Conservation (phyloP, 2,888 invertebrate genomes). For the Julus scanicus region DNA sequence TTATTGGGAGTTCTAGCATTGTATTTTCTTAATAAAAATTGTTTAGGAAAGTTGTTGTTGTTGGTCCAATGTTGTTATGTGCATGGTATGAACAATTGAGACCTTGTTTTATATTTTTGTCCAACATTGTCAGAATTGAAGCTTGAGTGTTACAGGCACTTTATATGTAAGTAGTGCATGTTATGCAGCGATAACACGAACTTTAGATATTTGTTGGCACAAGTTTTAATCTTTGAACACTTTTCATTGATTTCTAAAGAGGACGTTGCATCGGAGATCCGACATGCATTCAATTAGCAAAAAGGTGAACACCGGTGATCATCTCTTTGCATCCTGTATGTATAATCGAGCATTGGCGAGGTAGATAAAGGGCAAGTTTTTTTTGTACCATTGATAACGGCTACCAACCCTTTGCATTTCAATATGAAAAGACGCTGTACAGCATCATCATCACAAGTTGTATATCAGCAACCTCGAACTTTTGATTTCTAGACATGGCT, state of each 20-base stretch:
- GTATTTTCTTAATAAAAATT: too few relatives aligned
- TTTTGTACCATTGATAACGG: neutral
- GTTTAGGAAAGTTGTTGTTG: too few relatives aligned
- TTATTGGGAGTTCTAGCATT: too few relatives aligned
- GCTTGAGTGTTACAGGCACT: too few relatives aligned
- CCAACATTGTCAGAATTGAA: too few relatives aligned
- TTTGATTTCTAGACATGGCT: neutral
- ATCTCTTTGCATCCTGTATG: conserved; percentile 23
- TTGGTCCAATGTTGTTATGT: too few relatives aligned
- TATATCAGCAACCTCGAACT: neutral
- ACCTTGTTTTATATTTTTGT: too few relatives aligned
- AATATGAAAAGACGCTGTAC: conserved; percentile 14
- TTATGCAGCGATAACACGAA: too few relatives aligned
- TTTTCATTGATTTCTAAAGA: neutral
- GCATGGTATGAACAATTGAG: too few relatives aligned
- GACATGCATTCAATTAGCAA: conserved; percentile 7
- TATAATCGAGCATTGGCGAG: neutral
- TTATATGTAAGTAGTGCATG: too few relatives aligned
- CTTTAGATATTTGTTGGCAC: neutral
- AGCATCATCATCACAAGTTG: neutral
- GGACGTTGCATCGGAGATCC: neutral
- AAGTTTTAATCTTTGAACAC: neutral
- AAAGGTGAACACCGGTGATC: conserved; percentile 11
- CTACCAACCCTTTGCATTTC: conserved; percentile 13
- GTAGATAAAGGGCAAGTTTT: neutral